Base-by-base conservation (phyloP, 1,140 invertebrate species). In the Camponotus vicinus region DNA sequence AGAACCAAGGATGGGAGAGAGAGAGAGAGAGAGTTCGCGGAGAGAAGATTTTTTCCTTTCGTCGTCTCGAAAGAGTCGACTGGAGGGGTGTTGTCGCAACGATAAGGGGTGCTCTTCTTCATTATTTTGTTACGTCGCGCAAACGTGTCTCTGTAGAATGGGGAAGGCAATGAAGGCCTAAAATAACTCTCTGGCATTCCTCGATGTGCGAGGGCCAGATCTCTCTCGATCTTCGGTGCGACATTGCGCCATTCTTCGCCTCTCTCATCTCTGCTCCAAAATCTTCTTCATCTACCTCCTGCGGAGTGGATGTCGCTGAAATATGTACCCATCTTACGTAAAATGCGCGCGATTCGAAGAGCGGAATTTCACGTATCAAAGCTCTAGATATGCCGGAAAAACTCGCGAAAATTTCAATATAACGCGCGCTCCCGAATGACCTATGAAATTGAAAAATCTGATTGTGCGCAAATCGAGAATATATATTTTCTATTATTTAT, bases 161-260 rank as follows among this genome's bases (percentile, higher is more conserved):
- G 40, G 27, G 34, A 59, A 55, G 70, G 57, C 59, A 77, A 63
- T 57, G 80, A 77, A 85, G 86, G 88, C 90, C 90, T 92, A 93
- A 93, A 93, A 93, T 94, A 93, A 93, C 93, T 94, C 78, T 55
- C 89, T 85, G 84, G 86, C 90, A 91, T 93, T 92, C 92, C 86
- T 85, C 89, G 64, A 90, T 89, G 88, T 64, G 78, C 76, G 70
- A 75, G 85, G 45, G 21, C 55, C 11, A 70, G 75, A 66, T 37
- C 78, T 78, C 67, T n/a, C 18, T 59, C 59, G 64, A 59, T 85
- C 67, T 86, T 88, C 87, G 75, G 61, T 21, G 63, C 75, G 86
- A 90, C 89, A 91, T 91, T 88, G 87, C 88, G 90, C 70, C 52
- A 18, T 61, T 71, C 76, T 61, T 63, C 57, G n/a, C 76, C 49